Conservation (phyloP, 37 sponge, comb jelly and placozoan genomes). For the Halisarca cf. caerulea region DNA sequence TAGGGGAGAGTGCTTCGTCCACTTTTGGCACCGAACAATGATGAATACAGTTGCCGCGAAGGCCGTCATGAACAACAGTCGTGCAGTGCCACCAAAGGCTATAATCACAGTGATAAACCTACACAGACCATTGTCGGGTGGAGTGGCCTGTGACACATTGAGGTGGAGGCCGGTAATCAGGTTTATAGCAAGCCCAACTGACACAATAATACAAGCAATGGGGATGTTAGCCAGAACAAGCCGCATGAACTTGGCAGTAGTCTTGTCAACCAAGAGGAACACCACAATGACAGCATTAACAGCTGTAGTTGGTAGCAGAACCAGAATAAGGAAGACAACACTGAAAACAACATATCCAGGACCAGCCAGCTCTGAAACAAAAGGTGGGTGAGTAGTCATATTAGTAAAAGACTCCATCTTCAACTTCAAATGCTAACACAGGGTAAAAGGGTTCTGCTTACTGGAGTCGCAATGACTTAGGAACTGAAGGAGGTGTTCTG, state of each 20-base stretch:
- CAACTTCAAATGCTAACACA: too few species aligned
- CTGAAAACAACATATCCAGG: slow-evolving; percentile 2
- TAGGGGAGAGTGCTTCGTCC: neutral
- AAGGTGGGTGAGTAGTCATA: too few species aligned
- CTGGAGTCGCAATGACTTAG: too few species aligned
- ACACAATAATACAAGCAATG: neutral
- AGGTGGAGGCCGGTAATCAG: neutral
- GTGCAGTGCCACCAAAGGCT: neutral
- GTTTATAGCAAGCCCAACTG: neutral
- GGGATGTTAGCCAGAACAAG: neutral
- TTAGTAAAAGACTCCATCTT: too few species aligned
- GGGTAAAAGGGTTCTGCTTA: too few species aligned
- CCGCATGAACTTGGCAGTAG: neutral
- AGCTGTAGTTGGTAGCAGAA: neutral
- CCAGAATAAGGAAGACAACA: neutral
- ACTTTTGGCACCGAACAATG: neutral
- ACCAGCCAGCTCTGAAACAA: neutral
- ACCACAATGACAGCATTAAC: neutral
- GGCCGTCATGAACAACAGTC: neutral
- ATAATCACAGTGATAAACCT: neutral
- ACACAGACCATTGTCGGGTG: neutral
- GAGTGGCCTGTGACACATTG: neutral
- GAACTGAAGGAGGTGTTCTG: too few species aligned
- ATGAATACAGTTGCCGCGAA: neutral
- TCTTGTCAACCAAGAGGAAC: neutral